These are phyloP conservation scores for Semotilus atromaculatus DNA, from an alignment of 2,797 vertebrate genomes.

Conservation along the genomic window DNA sequence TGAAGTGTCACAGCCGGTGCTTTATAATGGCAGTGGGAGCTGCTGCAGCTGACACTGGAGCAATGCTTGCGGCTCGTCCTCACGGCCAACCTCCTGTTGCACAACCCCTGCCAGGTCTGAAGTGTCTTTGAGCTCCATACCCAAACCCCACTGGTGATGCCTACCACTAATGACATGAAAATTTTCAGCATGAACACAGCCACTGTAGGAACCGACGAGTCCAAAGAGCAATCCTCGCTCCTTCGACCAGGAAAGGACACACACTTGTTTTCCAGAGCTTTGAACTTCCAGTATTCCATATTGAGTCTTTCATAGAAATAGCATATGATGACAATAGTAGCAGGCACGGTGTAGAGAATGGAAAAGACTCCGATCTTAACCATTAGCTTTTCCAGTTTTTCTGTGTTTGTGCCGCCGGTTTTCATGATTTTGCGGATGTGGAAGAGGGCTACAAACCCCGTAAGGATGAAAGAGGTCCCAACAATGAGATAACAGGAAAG, in stretches of 20 bases:
- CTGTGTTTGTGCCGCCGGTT: constrained; percentile 87
- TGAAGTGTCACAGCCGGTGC: constrained; percentile 81
- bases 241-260: constrained; percentile 70
- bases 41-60: constrained; percentile 75
- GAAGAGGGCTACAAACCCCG: constrained; percentile 88
- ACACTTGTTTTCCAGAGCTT: constrained; percentile 78
- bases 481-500: constrained; percentile 86
- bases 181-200: constrained; percentile 89
- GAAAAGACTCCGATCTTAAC: constrained; percentile 90
- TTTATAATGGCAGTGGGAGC: constrained; percentile 84
- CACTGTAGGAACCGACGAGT: constrained; percentile 83
- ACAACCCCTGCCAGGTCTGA: constrained; percentile 88
- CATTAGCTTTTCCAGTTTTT: constrained; percentile 91
- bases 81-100: constrained; percentile 79
- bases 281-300: constrained; percentile 83
- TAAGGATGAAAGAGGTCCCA: constrained; percentile 88
- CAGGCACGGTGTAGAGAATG: constrained; percentile 87
- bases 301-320: constrained; percentile 88
- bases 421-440: constrained; percentile 91
- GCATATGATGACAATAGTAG: constrained; percentile 87
- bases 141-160: constrained; percentile 90
- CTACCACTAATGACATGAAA: constrained; percentile 90
- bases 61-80: constrained; percentile 82
- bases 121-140: constrained; percentile 92
- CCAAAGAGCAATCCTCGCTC: constrained; percentile 80